Conservation (phyloP, 2,888 invertebrate genomes). For the Meta bourneti region DNA sequence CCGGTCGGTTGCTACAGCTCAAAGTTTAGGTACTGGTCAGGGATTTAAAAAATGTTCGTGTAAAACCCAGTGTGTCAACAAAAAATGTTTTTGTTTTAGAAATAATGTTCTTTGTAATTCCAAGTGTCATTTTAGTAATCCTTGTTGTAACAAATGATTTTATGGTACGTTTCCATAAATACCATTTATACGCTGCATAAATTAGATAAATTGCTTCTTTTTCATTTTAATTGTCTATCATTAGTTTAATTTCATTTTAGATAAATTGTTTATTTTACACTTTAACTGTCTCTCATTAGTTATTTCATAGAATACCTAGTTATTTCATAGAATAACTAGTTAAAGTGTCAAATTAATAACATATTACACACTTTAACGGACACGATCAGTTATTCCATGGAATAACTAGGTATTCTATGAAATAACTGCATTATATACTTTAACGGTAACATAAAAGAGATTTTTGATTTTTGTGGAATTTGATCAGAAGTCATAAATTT, state of each 20-base stretch:
- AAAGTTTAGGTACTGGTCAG: conserved; percentile 69
- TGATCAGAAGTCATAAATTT: too few species aligned
- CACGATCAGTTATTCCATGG: conserved; percentile 64
- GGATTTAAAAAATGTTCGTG: conserved; percentile 64
- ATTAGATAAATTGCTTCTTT: conserved; percentile 64
- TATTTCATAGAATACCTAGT: too few species aligned
- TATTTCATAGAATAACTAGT: too few species aligned
- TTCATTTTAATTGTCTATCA: conserved; percentile 53
- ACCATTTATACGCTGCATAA: conserved; percentile 56
- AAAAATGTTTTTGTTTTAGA: conserved; percentile 3
- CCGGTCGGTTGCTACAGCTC: conserved; percentile 68
- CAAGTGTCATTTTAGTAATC: too few species aligned
- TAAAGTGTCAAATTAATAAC: conserved; percentile 32
- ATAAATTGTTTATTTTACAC: too few species aligned
- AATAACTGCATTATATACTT: conserved; percentile 68
- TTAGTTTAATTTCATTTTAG: conserved; percentile 18
- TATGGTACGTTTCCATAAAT: conserved; percentile 57
- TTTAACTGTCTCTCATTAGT: too few species aligned
- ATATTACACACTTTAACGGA: conserved; percentile 58
- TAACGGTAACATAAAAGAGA: conserved; percentile 59
- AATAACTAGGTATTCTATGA: conserved; percentile 68
- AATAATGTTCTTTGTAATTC: too few species aligned
- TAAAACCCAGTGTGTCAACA: conserved; percentile 65
- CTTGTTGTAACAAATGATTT: conserved; percentile 19
- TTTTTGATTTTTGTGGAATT: too few species aligned